Base-by-base conservation (phyloP, 2,888 invertebrate species). In the Caenorhabditis angaria region DNA sequence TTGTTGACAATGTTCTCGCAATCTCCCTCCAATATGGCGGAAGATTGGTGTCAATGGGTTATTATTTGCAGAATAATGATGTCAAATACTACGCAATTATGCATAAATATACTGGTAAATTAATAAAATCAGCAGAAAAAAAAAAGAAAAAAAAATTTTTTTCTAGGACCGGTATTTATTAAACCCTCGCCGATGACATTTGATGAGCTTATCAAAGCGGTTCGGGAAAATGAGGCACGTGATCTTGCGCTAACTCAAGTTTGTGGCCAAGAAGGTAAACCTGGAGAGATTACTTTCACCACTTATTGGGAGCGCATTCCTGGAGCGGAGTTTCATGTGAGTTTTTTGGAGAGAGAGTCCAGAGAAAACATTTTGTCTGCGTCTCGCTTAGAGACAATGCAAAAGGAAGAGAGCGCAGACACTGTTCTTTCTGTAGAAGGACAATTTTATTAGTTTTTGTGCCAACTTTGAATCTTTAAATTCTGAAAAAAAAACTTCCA, bases 261-360 rank as follows among this genome's bases (percentile, higher is more conserved):
- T 55, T 86, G 86, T 67, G 86, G 86, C 0, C 86, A 87, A 41
- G 86, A 85, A 61, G 74, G 77, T 25, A 74, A 77, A 65, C 82
- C 78, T 3, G 80, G 81, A 8, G 75, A 81, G 50, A 80, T 83
- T 0, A 78, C 82, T 3, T 86, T 84, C 60, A 81, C 77, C 8
- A 87, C 86, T 4, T 86, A 86, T 64, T 86, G 85, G 85, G 86
- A 86, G 32, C 70, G 78, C 18, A 70, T 85, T 14, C 85, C 86
- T 0, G 84, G 83, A 18, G 83, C 81, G 10, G 76, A 74, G 48
- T 82, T 80, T 61, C 78, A 82, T 65, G 85, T 85, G 50, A 63
- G 67, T 57, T 22, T 18, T 22, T 48, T 5, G 10, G 12, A 10
- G 6, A 54, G 27, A 29, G 10, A n/a, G 4, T 54, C n/a, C 18